These are phyloP conservation scores for Sebastes nivosus DNA, from an alignment of 2,797 vertebrate genomes.

Conservation along the genomic window DNA sequence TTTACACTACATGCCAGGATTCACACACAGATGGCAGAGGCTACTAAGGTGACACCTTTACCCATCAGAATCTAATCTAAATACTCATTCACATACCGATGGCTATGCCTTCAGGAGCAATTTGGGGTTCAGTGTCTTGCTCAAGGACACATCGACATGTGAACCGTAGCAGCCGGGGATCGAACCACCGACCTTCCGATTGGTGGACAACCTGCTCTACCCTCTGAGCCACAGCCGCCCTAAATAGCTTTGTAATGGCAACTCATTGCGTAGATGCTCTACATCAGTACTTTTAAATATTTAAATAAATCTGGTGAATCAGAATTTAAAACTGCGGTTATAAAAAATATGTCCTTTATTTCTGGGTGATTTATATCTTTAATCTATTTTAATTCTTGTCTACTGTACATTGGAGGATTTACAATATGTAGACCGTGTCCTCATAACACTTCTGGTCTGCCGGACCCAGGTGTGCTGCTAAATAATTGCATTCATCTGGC, in stretches of 20 bases:
- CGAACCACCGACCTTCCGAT: too few relatives aligned
- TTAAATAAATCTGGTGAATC: neutral
- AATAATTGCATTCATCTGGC: constrained; percentile 34
- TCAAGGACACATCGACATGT: too few relatives aligned
- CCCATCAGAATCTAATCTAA: too few relatives aligned
- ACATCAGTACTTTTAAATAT: neutral
- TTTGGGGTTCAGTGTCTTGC: too few relatives aligned
- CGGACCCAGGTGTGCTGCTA: neutral
- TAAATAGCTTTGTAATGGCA: neutral
- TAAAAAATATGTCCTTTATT: neutral
- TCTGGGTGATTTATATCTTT: neutral
- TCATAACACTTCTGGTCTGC: neutral
- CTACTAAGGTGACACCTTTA: too few relatives aligned
- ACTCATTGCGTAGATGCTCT: neutral
- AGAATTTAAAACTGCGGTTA: neutral
- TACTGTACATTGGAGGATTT: neutral
- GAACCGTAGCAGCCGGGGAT: too few relatives aligned
- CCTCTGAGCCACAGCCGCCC: too few relatives aligned
- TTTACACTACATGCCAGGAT: too few relatives aligned
- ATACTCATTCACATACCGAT: too few relatives aligned
- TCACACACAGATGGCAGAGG: too few relatives aligned
- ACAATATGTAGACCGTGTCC: neutral
- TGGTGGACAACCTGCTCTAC: too few relatives aligned
- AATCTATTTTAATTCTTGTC: neutral
- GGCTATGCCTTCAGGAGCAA: too few relatives aligned